These are phyloP conservation scores for Rhagologus leucostigma DNA, from an alignment of 2,113 vertebrate genomes.

Conservation along the genomic window DNA sequence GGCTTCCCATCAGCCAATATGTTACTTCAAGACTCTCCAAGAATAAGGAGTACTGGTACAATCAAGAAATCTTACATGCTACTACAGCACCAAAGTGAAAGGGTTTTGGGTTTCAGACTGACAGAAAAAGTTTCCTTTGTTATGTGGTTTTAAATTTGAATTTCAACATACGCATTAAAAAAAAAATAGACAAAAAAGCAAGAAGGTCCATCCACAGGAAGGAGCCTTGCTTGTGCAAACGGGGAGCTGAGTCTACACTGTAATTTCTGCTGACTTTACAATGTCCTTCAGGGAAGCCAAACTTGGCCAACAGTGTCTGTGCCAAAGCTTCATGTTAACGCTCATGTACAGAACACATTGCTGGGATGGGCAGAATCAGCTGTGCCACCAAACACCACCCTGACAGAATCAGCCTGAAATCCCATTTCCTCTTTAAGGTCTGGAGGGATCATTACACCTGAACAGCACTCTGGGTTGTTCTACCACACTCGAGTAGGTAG, in stretches of 20 bases:
- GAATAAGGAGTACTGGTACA: neutral
- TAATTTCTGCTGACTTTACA: neutral
- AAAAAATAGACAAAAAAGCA: neutral
- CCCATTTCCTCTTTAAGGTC: neutral
- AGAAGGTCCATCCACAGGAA: neutral
- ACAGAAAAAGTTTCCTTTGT: neutral
- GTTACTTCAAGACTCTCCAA: neutral
- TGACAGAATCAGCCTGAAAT: neutral
- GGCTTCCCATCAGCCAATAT: neutral
- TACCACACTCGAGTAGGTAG: rapidly evolving
- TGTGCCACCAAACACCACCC: neutral
- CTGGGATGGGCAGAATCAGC: neutral
- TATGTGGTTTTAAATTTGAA: neutral
- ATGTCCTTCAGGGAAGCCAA: neutral
- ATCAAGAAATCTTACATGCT: neutral
- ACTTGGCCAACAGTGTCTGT: neutral
- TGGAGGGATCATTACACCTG: neutral
- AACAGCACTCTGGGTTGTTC: neutral
- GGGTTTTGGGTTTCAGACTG: neutral
- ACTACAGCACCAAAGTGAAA: neutral
- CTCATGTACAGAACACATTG: rapidly evolving
- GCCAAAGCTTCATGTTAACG: neutral
- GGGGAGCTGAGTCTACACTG: neutral
- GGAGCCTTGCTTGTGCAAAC: neutral
- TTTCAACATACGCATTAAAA: neutral